phyloP scores from a whole-genome alignment of 53 echinoderm and acorn worm species.

The Holothuria scabra region DNA sequence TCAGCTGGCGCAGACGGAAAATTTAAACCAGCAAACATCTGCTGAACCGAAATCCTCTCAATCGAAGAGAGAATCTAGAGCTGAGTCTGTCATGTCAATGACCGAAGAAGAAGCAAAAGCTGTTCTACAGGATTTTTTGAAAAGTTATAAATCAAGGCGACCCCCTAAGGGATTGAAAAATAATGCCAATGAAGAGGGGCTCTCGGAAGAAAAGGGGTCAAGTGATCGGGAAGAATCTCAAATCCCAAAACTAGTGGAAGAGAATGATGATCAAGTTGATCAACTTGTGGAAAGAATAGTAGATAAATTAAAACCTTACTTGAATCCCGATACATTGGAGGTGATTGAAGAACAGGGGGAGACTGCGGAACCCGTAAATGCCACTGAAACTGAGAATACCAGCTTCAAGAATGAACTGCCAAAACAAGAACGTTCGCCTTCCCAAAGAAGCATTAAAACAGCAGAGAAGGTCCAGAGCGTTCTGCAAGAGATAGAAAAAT shows the following conservation, averaged over 20 bases:
- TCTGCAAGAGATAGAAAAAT: constrained; percentile 24
- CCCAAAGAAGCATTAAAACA: constrained; percentile 26
- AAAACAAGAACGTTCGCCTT: not conserved
- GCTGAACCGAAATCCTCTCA: not conserved
- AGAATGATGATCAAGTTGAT: not conserved
- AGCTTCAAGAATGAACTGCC: not conserved
- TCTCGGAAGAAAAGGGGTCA: not conserved
- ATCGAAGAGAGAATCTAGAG: constrained; percentile 36
- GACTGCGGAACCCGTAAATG: not conserved
- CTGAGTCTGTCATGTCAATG: constrained; percentile 34
- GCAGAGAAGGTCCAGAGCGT: constrained; percentile 40
- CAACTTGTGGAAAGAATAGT: constrained; percentile 35
- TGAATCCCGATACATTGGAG: constrained; percentile 23
- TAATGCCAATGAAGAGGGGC: not conserved
- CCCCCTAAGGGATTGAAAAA: not conserved
- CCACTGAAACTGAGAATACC: not conserved
- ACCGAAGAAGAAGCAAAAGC: constrained; percentile 35
- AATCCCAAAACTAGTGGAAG: too few relatives aligned
- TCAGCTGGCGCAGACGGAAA: not conserved
- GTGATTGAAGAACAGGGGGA: constrained; percentile 29
- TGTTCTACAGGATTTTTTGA: constrained; percentile 24
- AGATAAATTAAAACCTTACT: constrained; percentile 31
- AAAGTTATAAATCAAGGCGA: not conserved
- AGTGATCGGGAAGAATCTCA: too few relatives aligned
- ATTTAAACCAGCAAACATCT: not conserved